Conservation (phyloP, 2,797 vertebrate genomes). For the Sparidentex hasta region DNA sequence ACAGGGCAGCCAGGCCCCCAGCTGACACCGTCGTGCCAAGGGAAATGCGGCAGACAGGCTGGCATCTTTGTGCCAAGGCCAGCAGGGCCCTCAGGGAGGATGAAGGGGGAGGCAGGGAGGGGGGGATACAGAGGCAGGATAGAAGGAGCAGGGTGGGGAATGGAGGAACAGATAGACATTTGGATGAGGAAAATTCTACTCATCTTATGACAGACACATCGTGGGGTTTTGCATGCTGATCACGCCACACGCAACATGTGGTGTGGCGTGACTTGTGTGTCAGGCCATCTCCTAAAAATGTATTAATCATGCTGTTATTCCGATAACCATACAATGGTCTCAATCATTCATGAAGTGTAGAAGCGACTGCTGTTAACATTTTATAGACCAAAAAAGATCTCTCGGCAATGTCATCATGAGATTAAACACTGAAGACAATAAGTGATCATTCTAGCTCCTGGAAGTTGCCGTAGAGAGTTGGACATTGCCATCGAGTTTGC, state of each 20-base stretch:
- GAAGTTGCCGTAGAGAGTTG: not conserved
- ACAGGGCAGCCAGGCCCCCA: constrained; percentile 80
- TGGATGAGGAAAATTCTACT: constrained; percentile 39
- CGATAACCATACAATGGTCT: not conserved
- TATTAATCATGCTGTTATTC: not conserved
- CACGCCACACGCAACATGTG: constrained; percentile 8
- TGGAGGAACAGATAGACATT: constrained; percentile 30
- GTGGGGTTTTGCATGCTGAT: constrained; percentile 39
- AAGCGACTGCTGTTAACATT: not conserved
- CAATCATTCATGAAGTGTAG: not conserved
- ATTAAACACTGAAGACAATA: not conserved
- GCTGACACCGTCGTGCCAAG: constrained; percentile 81
- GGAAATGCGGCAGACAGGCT: constrained; percentile 86
- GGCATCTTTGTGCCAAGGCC: constrained; percentile 82
- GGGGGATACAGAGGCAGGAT: constrained; percentile 30
- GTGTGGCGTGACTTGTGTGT: not conserved
- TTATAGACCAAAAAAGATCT: not conserved
- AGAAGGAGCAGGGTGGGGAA: constrained; percentile 6
- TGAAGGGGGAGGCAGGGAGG: constrained; percentile 14
- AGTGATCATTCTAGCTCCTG: not conserved
- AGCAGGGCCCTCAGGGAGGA: constrained; percentile 75
- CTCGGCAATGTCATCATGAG: not conserved
- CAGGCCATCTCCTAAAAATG: not conserved
- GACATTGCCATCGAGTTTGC: not conserved
- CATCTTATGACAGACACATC: constrained; percentile 40